Base-by-base conservation (phyloP, 1,140 invertebrate species). In the Drosophila subobscura region DNA sequence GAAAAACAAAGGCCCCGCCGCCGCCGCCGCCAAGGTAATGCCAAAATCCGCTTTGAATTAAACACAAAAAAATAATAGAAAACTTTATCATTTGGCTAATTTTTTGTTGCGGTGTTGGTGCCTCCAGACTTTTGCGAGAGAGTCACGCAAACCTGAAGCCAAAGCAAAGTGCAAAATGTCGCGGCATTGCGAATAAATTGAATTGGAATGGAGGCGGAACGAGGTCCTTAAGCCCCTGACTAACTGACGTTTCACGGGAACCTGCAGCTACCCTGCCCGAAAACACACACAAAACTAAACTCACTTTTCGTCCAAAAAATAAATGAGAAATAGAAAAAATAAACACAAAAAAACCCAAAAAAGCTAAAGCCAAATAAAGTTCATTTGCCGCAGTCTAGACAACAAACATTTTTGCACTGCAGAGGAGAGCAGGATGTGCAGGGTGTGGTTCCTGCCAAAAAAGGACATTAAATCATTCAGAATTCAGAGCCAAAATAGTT, bases 391-490 rank as follows among this genome's bases (percentile, higher is more conserved):
- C 81, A 86, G 81, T 86, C 81, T 86, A 86, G 81, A 86, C 81
- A 75, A 83, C 63, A 81, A 37, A 72, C 51, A 71, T 67, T 56
- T 74, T 53, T 76, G 41, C 72, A 86, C 83, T 86, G 78, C 81
- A 86, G 60, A 56, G 66, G 16, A 20, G 16, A 20, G 70, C 52
- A 5, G 41, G 25, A 8, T 41, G 23, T 23, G 54, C 23, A 41
- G 68, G 71, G 68, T 73, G 80, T 70, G 80, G 79, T 56, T 52
- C 55, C 56, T 88, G 81, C 81, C 81, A 86, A 86, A 86, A 20
- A 86, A 86, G 83, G 83, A 86, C 83, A 86, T 86, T 86, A 86
- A 86, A 88, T 86, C 83, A 86, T 86, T 88, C 79, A 61, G 47
- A 46, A 49, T 55, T 41, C 72, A 86, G 70, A 55, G 74, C 68